A percentile compares a stretch with the other conserved stretches of the same genome.
Evolutionary conservation across 2,113 vertebrate species (phyloP).

Genomic region (Aegotheles bennettii): DNA sequence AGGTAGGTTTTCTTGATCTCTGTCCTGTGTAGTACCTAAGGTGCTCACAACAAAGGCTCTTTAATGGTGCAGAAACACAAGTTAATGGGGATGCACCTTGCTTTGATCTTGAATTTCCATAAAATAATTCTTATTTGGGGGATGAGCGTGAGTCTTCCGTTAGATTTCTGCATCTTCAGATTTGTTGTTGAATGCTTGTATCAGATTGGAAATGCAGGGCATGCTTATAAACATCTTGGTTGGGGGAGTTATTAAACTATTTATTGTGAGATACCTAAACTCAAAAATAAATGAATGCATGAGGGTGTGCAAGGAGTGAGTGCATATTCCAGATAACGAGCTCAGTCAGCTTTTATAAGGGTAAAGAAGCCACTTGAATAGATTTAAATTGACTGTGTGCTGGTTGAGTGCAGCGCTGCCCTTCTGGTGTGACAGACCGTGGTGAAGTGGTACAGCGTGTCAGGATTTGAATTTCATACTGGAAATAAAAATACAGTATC

Average conservation of each 20-base stretch:
- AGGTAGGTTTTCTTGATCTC: neutral
- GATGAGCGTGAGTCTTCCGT: neutral
- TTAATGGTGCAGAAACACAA: neutral
- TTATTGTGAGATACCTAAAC: neutral
- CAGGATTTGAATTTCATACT: neutral
- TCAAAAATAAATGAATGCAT: neutral
- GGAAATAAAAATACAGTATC: neutral
- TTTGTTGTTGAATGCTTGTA: neutral
- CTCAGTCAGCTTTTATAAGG: neutral
- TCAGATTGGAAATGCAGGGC: neutral
- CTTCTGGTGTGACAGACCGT: neutral
- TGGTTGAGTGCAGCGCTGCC: neutral
- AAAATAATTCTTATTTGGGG: neutral
- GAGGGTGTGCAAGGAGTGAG: neutral
- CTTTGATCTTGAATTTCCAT: conserved; percentile 10
- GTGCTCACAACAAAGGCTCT: neutral
- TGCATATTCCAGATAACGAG: neutral
- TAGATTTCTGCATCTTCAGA: neutral
- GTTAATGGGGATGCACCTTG: neutral
- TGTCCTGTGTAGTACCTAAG: neutral
- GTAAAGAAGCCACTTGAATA: neutral
- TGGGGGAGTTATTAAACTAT: neutral
- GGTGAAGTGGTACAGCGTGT: neutral
- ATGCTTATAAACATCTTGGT: neutral
- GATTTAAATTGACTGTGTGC: neutral